phyloP scores from a whole-genome alignment of 2,113 vertebrate genomes.

The Eurypyga helias region DNA sequence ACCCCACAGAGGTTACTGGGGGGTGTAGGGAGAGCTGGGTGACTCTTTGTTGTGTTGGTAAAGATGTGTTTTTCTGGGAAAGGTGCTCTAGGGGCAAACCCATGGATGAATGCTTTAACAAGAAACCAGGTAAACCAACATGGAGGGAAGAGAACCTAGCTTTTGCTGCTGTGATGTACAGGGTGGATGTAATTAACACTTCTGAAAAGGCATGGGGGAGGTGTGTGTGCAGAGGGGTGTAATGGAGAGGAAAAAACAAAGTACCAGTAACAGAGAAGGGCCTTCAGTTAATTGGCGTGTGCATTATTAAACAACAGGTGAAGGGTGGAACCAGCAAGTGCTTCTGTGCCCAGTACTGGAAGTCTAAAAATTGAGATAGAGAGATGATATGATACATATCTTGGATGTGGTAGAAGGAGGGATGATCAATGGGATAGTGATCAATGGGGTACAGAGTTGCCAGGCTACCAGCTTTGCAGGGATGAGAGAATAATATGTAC shows the following conservation, averaged over 20 bases:
- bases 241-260: background rate
- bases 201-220: background rate
- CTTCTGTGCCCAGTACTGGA: background rate
- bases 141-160: fast-evolving
- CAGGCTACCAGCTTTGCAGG: background rate
- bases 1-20: background rate
- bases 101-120: background rate
- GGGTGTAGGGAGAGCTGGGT: background rate
- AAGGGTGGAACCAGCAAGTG: background rate
- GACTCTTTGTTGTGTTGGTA: background rate
- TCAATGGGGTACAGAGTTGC: background rate
- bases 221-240: no score
- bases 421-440: background rate
- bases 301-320: background rate
- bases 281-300: background rate
- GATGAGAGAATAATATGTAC: background rate
- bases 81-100: background rate
- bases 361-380: background rate
- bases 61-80: background rate
- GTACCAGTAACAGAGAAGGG: background rate
- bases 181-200: no score
- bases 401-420: background rate
- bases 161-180: background rate
- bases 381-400: background rate
- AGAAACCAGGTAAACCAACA: background rate